Base-by-base conservation (phyloP, 2,888 invertebrate species). In the Hyalella azteca region DNA sequence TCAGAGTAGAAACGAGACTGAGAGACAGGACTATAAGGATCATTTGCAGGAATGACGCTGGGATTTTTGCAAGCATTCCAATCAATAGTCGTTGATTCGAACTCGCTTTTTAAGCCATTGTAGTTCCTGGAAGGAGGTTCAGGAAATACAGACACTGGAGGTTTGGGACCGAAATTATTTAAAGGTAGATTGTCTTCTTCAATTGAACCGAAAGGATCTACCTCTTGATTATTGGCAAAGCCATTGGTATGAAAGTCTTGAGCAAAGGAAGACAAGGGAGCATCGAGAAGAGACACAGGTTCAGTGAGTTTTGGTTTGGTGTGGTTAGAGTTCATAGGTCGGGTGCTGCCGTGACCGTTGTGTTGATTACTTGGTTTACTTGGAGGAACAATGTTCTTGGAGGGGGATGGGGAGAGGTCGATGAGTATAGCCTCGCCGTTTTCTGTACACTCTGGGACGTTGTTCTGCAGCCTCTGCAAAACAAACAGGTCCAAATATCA, bases 171-270 rank as follows among this genome's bases (percentile, higher is more conserved):
- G 54, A 54, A 54, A 13, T 3, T 54, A 54, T 66, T 66, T 1
- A 19, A n/a, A 36, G 36, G 19, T 36, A 32, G 29, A 75, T 13
- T 41, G 26, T 75, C 75, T 45, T 75, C 75, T 41, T 75, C 75
- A 45, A 75, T 75, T 3, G 75, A 75, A 9, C 41, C 75, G 45
- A 75, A 75, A 41, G 75, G 75, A 75, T 75, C 75, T 5, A 45
- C 4, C n/a, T 75, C 45, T 26, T 45, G 40, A 19, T n/a, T 22
- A 45, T 73, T 73, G 9, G 45, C 7, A n/a, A 32, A 32, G 19
- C 4, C 4, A 19, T 32, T 66, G 36, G 5, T 15, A 15, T 5
- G 29, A 19, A 66, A 22, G 36, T 22, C 66, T 7, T 32, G 66
- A n/a, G 22, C 5, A 15, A 29, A 19, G 19, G 66, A 66, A 19